Evolutionary conservation across 2,113 vertebrate genomes (phyloP), one percentile per base, ranked within the genome.

Genomic region (Ochotona princeps): DNA sequence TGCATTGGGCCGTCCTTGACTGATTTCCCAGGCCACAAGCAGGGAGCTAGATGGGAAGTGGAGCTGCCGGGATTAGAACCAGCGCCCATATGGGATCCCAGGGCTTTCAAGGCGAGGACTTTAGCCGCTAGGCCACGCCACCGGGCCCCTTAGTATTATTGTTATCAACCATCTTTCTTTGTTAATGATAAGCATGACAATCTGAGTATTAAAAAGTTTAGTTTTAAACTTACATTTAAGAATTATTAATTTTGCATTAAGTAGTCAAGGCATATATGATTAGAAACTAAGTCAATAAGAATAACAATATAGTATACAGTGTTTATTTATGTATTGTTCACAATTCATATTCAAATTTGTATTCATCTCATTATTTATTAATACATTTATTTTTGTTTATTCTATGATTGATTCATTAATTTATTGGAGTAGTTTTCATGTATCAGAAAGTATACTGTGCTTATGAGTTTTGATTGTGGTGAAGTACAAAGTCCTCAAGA

Each of bases 201-300:
- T 91, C n/a, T 66, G 35, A 4, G 15, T 60, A 66, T 66, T 87
- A 73, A 94, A 96, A 92, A n/a, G 51, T 63, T 51, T 63, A 70
- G 4, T 66, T 38, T 10, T 94, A 21, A 90, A 66, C 51, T n/a
- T 89, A 3, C 11, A 61, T 51, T 81, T 81, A 90, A 87, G 20
- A 89, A 87, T 13, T 57, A 2, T 18, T 65, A 90, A 51, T 81
- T 94, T 20, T 60, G 8, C 70, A 78, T 83, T 87, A 73, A 47
- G 72, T 35, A 76, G 21, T 65, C 66, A 82, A 76, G 17, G 1
- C 10, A 51, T 72, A n/a, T 61, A 38, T 54, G 74, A 60, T 76
- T 14, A 2, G n/a, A 47, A 15, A 38, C 13, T 7, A 88, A 25
- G 72, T 83, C 13, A 83, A 14, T 8, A 73, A 87, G 57, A 69